Evolutionary conservation across 1,140 invertebrate genomes (phyloP).

Genomic region (Galendromus occidentalis): DNA sequence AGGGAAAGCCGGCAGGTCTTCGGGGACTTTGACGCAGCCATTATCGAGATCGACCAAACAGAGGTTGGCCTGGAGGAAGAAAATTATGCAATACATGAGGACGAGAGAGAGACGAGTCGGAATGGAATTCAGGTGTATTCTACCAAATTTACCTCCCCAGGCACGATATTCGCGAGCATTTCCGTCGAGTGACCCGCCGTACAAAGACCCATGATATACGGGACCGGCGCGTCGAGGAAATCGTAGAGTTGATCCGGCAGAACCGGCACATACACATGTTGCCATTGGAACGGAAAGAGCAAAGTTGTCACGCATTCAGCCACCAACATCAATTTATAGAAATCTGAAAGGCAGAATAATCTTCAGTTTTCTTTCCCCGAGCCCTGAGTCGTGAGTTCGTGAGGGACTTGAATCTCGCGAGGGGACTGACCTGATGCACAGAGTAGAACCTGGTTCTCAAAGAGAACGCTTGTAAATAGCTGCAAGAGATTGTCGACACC

Average conservation of each 20-base stretch:
- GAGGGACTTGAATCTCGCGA: too few relatives aligned
- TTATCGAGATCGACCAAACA: constrained; percentile 93
- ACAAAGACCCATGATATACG: constrained; percentile 82
- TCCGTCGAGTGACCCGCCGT: constrained; percentile 16
- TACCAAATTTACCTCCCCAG: constrained; percentile 34
- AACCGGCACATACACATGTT: constrained; percentile 96
- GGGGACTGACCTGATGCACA: constrained; percentile 63
- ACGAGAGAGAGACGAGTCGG: too few relatives aligned
- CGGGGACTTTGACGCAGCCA: constrained; percentile 70
- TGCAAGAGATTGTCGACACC: constrained; percentile 75
- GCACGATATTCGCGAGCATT: constrained; percentile 17
- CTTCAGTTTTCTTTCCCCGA: too few relatives aligned
- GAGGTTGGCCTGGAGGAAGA: constrained; percentile 44
- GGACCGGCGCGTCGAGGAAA: constrained; percentile 95
- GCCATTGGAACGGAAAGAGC: constrained; percentile 88
- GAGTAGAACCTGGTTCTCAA: constrained; percentile 90
- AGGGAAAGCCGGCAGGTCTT: constrained; percentile 83
- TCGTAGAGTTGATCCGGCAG: constrained; percentile 80
- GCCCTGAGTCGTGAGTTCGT: too few relatives aligned
- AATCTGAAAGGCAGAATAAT: constrained; percentile 41
- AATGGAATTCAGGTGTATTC: neutral
- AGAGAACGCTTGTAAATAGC: constrained; percentile 78
- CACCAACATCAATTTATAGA: constrained; percentile 85
- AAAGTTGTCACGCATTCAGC: constrained; percentile 77
- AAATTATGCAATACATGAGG: too few relatives aligned